A percentile compares a stretch with the other conserved stretches of the same genome.
Evolutionary conservation across 2,888 invertebrate genomes (phyloP).

Genomic region (Leptarthrus brevirostris): DNA sequence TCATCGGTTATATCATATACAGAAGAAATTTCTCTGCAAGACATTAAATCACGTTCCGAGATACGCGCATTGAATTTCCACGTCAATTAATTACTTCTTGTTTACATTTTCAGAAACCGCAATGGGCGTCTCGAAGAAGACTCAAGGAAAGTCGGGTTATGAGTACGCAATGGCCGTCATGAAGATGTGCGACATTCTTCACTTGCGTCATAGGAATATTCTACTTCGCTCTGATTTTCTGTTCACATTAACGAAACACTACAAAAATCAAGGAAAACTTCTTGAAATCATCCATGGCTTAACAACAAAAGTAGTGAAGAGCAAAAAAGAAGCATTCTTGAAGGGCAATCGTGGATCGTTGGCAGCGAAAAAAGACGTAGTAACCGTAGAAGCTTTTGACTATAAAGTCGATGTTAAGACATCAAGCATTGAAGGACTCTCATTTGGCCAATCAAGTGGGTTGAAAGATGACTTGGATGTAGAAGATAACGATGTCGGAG

Average conservation of each 20-base stretch:
- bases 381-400: slow-evolving; percentile 55
- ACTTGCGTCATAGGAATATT: slow-evolving; percentile 82
- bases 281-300: slow-evolving; percentile 82
- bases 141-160: slow-evolving; percentile 83
- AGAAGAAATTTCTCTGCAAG: neutral
- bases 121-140: slow-evolving; percentile 87
- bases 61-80: neutral
- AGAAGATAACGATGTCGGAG: slow-evolving; percentile 81
- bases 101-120: slow-evolving; percentile 77
- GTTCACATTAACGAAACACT: slow-evolving; percentile 81
- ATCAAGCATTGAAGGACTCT: slow-evolving; percentile 74
- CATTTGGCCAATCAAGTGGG: slow-evolving; percentile 78
- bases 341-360: slow-evolving; percentile 71
- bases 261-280: slow-evolving; percentile 79
- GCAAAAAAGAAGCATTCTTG: slow-evolving; percentile 80
- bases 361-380: slow-evolving; percentile 57
- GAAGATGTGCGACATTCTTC: slow-evolving; percentile 90
- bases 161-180: slow-evolving; percentile 90
- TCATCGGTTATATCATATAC: slow-evolving; percentile 29
- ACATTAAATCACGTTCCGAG: slow-evolving; percentile 5
- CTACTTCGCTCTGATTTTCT: slow-evolving; percentile 82
- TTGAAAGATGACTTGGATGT: slow-evolving; percentile 85
- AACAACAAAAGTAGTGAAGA: slow-evolving; percentile 81
- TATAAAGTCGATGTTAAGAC: slow-evolving; percentile 52
- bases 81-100: neutral